Conservation (phyloP, 2,113 vertebrate species). For the Pagrus major region DNA sequence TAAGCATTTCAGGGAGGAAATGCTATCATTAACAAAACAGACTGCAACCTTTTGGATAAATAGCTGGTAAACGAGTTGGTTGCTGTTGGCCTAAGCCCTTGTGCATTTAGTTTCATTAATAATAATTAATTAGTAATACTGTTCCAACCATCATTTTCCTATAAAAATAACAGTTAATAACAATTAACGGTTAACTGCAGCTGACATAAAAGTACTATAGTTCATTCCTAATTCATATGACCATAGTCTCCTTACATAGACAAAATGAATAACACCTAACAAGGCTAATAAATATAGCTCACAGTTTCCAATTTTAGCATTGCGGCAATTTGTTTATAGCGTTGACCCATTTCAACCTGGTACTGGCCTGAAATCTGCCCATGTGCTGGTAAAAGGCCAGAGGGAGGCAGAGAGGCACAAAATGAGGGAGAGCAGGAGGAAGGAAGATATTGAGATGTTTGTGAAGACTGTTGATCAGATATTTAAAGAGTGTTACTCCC, state of each 20-base stretch:
- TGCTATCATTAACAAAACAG: too few species aligned
- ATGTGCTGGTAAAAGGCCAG: constrained; percentile 9
- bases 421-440: neutral
- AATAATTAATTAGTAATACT: too few species aligned
- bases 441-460: constrained; percentile 8
- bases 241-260: neutral
- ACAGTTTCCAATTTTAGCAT: constrained; percentile 43
- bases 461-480: constrained; percentile 16
- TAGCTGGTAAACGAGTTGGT: too few species aligned
- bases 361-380: constrained; percentile 27
- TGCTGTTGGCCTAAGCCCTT: too few species aligned
- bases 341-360: constrained; percentile 49
- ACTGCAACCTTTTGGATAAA: too few species aligned
- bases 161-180: too few species aligned
- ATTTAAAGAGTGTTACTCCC: constrained; percentile 3
- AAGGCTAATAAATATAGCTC: constrained; percentile 19
- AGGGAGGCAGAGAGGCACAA: neutral
- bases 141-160: too few species aligned
- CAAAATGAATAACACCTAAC: neutral
- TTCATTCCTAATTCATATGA: neutral
- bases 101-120: too few species aligned
- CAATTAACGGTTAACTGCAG: too few species aligned
- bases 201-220: too few species aligned
- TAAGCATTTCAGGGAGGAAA: too few species aligned
- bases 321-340: constrained; percentile 15